Evolutionary conservation across 2,113 vertebrate species (phyloP).

Genomic region (Rousettus leschenaultii): DNA sequence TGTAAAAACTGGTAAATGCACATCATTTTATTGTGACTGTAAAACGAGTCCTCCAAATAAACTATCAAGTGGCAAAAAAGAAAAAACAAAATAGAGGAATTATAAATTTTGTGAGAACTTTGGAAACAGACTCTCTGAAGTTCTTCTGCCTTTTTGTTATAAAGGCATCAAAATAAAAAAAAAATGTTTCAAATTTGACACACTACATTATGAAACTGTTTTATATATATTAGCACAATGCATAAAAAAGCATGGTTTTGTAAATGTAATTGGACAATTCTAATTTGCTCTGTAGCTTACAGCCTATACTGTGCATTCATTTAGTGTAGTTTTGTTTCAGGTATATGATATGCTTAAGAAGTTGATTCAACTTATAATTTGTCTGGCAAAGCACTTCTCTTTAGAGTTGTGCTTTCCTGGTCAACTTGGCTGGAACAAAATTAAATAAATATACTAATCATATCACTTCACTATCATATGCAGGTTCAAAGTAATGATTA

Average conservation of each 20-base stretch:
- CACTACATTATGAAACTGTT: not conserved
- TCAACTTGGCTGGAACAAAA: not conserved
- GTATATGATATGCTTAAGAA: not conserved
- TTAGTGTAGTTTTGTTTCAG: not conserved
- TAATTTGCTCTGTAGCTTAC: not conserved
- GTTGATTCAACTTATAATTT: not conserved
- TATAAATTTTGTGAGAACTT: not conserved
- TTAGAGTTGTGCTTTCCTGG: not conserved
- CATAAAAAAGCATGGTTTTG: not conserved
- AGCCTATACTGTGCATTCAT: not conserved
- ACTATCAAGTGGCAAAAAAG: not conserved
- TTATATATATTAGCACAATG: not conserved
- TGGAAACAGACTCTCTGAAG: not conserved
- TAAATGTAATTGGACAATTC: not conserved
- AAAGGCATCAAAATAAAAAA: constrained; percentile 41
- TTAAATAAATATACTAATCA: not conserved
- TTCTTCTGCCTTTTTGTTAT: constrained; percentile 6
- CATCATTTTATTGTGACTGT: not conserved
- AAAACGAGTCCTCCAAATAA: not conserved
- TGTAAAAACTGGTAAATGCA: not conserved
- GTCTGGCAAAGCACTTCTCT: not conserved
- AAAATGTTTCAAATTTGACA: not conserved
- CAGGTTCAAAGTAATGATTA: not conserved
- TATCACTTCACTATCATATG: not conserved
- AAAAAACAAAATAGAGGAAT: not conserved